Base-by-base conservation (phyloP, 2,113 vertebrate genomes). In the Neolamprologus falcicula region DNA sequence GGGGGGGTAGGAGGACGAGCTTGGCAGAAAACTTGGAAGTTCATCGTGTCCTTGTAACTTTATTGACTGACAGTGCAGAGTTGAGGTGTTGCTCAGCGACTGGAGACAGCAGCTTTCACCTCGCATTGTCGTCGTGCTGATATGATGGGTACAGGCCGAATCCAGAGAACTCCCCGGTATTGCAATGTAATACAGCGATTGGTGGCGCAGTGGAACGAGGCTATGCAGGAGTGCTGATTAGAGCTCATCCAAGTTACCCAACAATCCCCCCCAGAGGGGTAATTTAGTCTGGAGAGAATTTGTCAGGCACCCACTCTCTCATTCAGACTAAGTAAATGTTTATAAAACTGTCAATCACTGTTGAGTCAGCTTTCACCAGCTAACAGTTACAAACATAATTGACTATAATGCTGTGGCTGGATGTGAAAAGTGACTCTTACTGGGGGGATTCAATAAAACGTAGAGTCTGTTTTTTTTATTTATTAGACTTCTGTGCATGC, bases 1-100 rank as follows among this genome's bases (percentile, higher is more conserved):
- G 2, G 57, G 8, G 6, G 73, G 35, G 61, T 8, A 31, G 61
- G 82, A 82, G 83, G 88, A 84, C 12, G 83, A 85, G 87, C 89
- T 86, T 79, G 79, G 89, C 78, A 73, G 83, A 53, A 83, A 93
- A 86, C 80, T 88, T 26, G 37, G 80, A 85, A 89, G 84, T 86
- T 92, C 86, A 83, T 35, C 10, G 14, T 82, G 90, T 84, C 93
- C 94, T 95, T 95, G 94, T 94, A 95, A 95, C 94, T 95, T 91
- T 84, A 86, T n/a, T 86, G 91, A 93, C 88, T 91, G 88, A 87
- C 92, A 86, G 84, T 50, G 82, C 79, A 80, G 82, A 76, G 85
- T 84, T 83, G 82, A 63, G 80, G 52, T 73, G 90, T 61, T 83
- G 63, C 55, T 76, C 84, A n/a, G 80, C 6, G 16, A 61, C 68